phyloP scores from a whole-genome alignment of 1,140 invertebrate species.

The Bombus confusus region DNA sequence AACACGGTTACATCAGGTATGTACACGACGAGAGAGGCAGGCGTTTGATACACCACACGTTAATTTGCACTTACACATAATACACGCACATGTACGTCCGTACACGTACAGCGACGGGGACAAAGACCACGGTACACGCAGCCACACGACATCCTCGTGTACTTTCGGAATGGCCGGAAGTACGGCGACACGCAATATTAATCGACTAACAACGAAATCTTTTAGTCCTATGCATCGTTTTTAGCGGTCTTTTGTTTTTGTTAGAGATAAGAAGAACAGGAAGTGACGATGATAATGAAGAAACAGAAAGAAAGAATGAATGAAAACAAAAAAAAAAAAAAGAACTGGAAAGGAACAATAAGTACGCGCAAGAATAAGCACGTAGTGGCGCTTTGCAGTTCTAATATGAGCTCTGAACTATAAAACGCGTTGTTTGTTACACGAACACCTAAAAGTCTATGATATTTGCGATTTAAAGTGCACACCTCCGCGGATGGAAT shows the following conservation, averaged over 20 bases:
- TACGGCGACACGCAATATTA: conserved; percentile 54
- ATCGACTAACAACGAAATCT: conserved; percentile 77
- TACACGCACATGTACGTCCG: background rate
- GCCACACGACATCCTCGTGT: conserved; percentile 6
- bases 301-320: background rate
- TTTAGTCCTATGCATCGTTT: conserved; percentile 68
- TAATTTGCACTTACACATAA: background rate
- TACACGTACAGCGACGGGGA: background rate
- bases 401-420: conserved; percentile 77
- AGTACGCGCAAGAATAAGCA: background rate
- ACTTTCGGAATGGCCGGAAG: background rate
- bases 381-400: conserved; percentile 52
- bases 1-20: background rate
- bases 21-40: background rate
- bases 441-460: conserved; percentile 77
- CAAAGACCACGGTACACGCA: conserved; percentile 6
- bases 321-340: too few relatives aligned
- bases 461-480: conserved; percentile 71
- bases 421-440: conserved; percentile 77
- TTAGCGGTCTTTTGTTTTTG: conserved; percentile 3
- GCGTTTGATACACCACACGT: conserved; percentile 22
- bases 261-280: background rate
- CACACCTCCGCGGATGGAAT: conserved; percentile 68
- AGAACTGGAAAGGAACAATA: background rate
- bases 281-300: background rate